These are phyloP conservation scores for Platichthys flesus DNA, from an alignment of 2,113 vertebrate species.

Conservation along the genomic window DNA sequence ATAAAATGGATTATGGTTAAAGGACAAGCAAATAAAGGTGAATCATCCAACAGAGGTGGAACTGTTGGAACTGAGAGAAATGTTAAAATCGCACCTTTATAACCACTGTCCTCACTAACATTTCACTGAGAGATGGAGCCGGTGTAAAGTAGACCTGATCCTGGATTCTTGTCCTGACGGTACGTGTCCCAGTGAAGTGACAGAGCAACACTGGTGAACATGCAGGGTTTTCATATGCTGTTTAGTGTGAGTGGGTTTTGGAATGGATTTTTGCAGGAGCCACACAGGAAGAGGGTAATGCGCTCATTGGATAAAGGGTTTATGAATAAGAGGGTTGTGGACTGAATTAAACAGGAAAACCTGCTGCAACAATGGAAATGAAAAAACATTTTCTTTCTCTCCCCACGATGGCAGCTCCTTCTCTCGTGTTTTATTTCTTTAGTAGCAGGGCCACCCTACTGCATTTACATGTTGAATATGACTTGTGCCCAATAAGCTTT, in stretches of 20 bases:
- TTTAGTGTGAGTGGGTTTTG: constrained; percentile 13
- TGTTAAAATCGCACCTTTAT: neutral
- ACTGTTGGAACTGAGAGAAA: neutral
- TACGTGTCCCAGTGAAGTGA: neutral
- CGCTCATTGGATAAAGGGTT: constrained; percentile 48
- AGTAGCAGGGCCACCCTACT: neutral
- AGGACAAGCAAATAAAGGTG: neutral
- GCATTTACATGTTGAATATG: constrained; percentile 56
- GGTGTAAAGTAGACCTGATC: neutral
- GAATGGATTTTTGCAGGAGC: constrained; percentile 28
- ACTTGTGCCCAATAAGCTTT: constrained; percentile 25
- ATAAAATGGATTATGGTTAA: neutral
- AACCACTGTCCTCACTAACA: neutral
- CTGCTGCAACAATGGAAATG: constrained; percentile 17
- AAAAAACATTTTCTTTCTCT: neutral
- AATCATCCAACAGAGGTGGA: neutral
- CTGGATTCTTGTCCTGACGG: neutral
- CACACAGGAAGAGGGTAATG: constrained; percentile 10
- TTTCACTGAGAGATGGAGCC: neutral
- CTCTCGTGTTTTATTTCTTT: neutral
- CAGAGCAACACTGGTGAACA: neutral
- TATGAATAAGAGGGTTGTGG: constrained; percentile 20
- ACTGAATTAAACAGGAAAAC: constrained; percentile 26
- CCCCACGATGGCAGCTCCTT: constrained; percentile 8
- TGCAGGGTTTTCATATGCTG: neutral